Evolutionary conservation across 2,888 invertebrate genomes (phyloP), one percentile per base, ranked within the genome.

Genomic region (Petrolisthes manimaculis): DNA sequence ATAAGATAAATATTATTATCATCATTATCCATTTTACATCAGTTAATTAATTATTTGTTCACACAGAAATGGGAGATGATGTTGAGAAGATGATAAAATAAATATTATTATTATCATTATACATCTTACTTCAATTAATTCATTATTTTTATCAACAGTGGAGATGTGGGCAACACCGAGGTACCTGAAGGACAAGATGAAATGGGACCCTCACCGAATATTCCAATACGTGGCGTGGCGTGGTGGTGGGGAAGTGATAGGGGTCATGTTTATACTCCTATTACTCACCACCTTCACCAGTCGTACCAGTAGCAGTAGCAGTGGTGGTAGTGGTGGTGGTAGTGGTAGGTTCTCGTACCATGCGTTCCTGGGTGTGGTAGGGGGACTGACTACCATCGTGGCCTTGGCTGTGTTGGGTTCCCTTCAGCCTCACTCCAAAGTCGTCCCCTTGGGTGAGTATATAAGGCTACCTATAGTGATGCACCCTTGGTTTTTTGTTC

Each of bases 121-220:
- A 37, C 75, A 61, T 51, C 74, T 24, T 74, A 54, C 55, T 1
- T 37, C 37, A 37, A 37, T 37, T 37, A 37, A 37, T 37, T 37
- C 37, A 37, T 1, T 37, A 37, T 37, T 37, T 37, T 37, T 37
- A n/a, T 69, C 21, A 53, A 37, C 86, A 86, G 86, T n/a, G 51
- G 81, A 74, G 51, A 37, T 18, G 56, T 80, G 71, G 54, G 61
- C 71, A 18, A 86, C 74, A 21, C 79, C 74, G 14, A 37, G 56
- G 56, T 86, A 86, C 86, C 81, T 86, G 61, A 55, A 86, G 74
- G 37, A 80, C 71, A 86, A 86, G 86, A 71, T 86, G 71, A n/a
- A 56, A 51, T 74, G 80, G 81, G n/a, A 21, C 24, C 21, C 74
- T 0, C 56, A 54, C 51, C 54, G 37, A 51, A 71, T 67, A 55